Base-by-base conservation (phyloP, 1,140 invertebrate species). In the Homalodisca vitripennis region DNA sequence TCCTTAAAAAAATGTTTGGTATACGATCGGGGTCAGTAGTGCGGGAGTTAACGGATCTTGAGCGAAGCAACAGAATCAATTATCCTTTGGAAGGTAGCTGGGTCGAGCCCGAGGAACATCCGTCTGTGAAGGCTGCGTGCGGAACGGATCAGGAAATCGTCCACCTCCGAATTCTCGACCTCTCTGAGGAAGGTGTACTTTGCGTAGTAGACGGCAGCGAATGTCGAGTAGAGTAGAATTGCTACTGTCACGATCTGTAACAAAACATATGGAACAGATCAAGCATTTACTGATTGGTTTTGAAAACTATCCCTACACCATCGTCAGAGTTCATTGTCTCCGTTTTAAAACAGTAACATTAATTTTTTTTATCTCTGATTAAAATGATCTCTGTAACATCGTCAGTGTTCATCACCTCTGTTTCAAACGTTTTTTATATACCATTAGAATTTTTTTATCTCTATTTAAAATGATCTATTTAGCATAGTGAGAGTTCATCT, bases 201-300 rank as follows among this genome's bases (percentile, higher is more conserved):
- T 26, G 91, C 90, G 77, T 92, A 93, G 79, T 92, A 93, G 75
- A 92, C 88, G 57, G 91, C 91, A 0, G 91, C 91, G 71, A 92
- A 86, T 57, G 89, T 89, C 17, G 91, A 91, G 81, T 93, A 93
- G 67, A 92, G 87, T 1, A 93, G 83, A 17, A 93, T 80, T 3
- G 86, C 83, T 0, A 90, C 89, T 0, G 91, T 92, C 71, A 87
- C 87, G 20, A 92, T 82, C 90, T 92, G 80, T 68, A 85, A 84
- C 74, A 6, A 41, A 17, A 41, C 34, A 41, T 41, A 10, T 17
- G 34, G 34, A n/a, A n/a, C n/a, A n/a, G n/a, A n/a, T n/a, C n/a
- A n/a, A n/a, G n/a, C n/a, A n/a, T n/a, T n/a, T n/a, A n/a, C n/a
- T n/a, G n/a, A n/a, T n/a, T n/a, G n/a, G n/a, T n/a, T n/a, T n/a